These are phyloP conservation scores for Thalassoma bifasciatum DNA, from an alignment of 2,113 vertebrate species.

Conservation along the genomic window DNA sequence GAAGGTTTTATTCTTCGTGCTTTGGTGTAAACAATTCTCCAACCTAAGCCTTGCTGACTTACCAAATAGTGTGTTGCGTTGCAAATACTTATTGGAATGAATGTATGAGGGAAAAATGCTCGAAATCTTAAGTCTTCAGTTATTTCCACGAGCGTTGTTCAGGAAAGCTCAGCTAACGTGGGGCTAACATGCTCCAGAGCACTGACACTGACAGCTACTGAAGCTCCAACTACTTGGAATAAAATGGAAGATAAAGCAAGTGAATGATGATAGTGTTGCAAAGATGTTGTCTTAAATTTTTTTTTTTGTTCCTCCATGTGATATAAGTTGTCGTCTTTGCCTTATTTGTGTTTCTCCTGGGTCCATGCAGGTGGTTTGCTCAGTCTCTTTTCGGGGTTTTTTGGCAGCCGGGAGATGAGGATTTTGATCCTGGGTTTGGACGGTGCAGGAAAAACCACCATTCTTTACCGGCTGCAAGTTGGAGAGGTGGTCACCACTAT, in stretches of 20 bases:
- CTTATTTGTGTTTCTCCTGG: neutral
- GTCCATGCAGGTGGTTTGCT: conserved; percentile 90
- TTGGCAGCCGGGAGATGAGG: conserved; percentile 97
- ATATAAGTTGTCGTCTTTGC: neutral
- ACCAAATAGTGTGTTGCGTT: neutral
- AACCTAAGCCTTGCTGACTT: neutral
- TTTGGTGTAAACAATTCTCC: neutral
- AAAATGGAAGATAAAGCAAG: neutral
- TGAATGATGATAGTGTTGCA: neutral
- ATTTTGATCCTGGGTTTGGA: conserved; percentile 98
- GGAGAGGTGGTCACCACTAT: conserved; percentile 99
- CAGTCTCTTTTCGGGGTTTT: conserved; percentile 94
- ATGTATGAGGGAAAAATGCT: neutral
- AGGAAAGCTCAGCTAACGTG: conserved; percentile 27
- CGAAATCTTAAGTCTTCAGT: neutral
- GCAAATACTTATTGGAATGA: neutral
- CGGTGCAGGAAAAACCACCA: conserved; percentile 97
- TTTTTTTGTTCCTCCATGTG: too few relatives aligned
- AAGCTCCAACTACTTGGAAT: neutral
- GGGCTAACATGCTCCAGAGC: conserved; percentile 4
- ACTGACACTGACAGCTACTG: neutral
- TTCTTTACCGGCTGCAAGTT: conserved; percentile 96
- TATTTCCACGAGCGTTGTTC: neutral
- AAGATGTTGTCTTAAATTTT: neutral
- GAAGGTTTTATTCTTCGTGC: neutral